These are phyloP conservation scores for Brachystomella parvula DNA, from an alignment of 1,140 invertebrate genomes.

Conservation along the genomic window DNA sequence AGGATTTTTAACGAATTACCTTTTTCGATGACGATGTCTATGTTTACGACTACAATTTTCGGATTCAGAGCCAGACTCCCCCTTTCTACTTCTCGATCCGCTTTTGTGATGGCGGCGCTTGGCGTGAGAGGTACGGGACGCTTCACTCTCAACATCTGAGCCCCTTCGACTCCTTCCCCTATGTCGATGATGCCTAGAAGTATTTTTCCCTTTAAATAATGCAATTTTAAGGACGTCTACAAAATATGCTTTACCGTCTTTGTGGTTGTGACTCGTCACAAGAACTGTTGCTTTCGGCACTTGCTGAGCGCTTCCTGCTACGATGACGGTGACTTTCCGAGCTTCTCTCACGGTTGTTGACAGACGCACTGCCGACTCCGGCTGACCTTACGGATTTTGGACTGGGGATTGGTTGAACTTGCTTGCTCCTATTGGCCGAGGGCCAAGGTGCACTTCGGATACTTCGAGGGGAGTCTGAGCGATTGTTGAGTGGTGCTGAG, in stretches of 20 bases:
- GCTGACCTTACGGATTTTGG: constrained; percentile 31
- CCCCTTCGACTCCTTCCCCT: constrained; percentile 61
- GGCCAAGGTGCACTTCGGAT: constrained; percentile 73
- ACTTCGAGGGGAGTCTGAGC: constrained; percentile 63
- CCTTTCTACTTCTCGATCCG: constrained; percentile 32
- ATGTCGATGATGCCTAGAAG: constrained; percentile 55
- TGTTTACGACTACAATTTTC: constrained; percentile 42
- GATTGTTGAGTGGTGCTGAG: constrained; percentile 30
- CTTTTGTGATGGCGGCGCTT: constrained; percentile 58
- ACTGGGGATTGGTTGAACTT: constrained; percentile 26
- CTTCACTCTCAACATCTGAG: constrained; percentile 81
- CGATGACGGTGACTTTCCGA: constrained; percentile 1
- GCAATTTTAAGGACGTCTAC: too few relatives aligned
- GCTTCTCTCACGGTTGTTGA: constrained; percentile 7
- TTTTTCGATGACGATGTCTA: constrained; percentile 41
- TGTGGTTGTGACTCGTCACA: constrained; percentile 50
- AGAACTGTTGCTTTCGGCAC: constrained; percentile 75
- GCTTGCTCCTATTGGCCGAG: constrained; percentile 40
- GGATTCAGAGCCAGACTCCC: constrained; percentile 51
- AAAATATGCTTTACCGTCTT: constrained; percentile 38
- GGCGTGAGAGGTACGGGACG: constrained; percentile 65
- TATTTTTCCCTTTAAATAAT: background rate
- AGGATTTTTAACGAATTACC: too few relatives aligned
- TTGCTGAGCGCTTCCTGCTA: constrained; percentile 46
- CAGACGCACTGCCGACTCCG: constrained; percentile 21